A percentile compares a stretch with the other conserved stretches of the same genome.
Evolutionary conservation across 2,797 vertebrate species (phyloP).

Genomic region (Hylomyscus alleni): DNA sequence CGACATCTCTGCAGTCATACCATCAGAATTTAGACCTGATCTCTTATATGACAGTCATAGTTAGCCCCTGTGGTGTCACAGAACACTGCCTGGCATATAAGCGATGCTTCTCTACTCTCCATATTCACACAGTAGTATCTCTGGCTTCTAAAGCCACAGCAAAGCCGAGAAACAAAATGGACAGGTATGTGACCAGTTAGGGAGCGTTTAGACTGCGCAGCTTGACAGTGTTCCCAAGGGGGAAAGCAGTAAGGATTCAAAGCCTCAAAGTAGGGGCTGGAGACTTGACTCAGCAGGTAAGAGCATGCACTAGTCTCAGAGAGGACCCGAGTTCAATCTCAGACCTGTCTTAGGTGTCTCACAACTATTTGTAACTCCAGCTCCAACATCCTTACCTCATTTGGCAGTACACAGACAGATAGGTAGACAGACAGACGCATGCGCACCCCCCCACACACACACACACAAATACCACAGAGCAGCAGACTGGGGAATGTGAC

Average conservation of each 20-base stretch:
- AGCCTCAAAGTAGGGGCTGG: not conserved
- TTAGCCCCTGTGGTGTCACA: not conserved
- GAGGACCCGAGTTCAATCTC: not conserved
- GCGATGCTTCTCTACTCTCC: not conserved
- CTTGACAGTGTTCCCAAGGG: not conserved
- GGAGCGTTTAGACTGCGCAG: not conserved
- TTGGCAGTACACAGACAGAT: no score
- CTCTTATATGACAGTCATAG: not conserved
- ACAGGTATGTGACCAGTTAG: not conserved
- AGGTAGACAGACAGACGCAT: no score
- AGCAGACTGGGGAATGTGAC: no score
- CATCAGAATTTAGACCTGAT: not conserved
- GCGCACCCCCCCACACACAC: no score
- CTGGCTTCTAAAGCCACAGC: slow-evolving; percentile 5
- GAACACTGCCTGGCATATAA: not conserved
- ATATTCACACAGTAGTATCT: fast-evolving
- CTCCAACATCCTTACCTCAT: not conserved
- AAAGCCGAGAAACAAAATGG: not conserved
- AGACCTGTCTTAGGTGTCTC: not conserved
- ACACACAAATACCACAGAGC: not conserved
- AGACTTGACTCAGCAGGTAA: not conserved
- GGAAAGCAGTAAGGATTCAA: not conserved
- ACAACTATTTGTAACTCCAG: not conserved
- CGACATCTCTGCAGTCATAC: not conserved
- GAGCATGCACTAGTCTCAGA: not conserved